Evolutionary conservation across 2,113 vertebrate species (phyloP), one percentile per base, ranked within the genome.

Genomic region (Zosterops pallidus): DNA sequence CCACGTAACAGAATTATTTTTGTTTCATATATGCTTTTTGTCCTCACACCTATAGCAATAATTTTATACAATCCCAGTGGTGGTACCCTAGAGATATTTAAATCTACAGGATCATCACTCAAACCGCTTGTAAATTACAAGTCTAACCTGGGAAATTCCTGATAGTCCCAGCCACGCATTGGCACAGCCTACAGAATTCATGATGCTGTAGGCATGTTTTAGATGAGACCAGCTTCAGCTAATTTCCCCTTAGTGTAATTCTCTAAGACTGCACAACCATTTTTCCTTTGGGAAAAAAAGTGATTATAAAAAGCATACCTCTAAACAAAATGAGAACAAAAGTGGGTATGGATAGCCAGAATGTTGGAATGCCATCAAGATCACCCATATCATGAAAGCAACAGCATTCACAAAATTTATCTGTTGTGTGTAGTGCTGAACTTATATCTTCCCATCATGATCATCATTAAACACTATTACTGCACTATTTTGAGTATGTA

Each of bases 381-480:
- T n/a, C 13, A 56, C 12, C 16, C 20, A 19, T 16, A 42, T 11
- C 29, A 44, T 0, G 0, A 69, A 80, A 74, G 37, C 12, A 82
- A 14, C 3, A 70, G 16, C 37, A 41, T 64, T 57, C 46, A 8
- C 29, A 37, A 81, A 26, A 46, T 57, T 60, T 46, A 64, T 80
- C 63, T 33, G 5, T 39, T 24, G 4, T 22, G 3, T 8, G 7
- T 10, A 42, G 5, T 60, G 10, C 15, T 90, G 69, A 94, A 80
- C 37, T 56, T 72, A 3, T 8, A 53, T 65, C 50, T 72, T 80
- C 28, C 24, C 39, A 60, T 62, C 18, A 0, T 19, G 24, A 92
- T 46, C 18, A 41, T 83, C 50, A 59, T 85, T 93, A 80, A 86
- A 72, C 23, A 29, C 12, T 55, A 69, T 67, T 81, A 62, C 18